Conservation (phyloP, 2,888 invertebrate species). For the Blomia tropicalis region DNA sequence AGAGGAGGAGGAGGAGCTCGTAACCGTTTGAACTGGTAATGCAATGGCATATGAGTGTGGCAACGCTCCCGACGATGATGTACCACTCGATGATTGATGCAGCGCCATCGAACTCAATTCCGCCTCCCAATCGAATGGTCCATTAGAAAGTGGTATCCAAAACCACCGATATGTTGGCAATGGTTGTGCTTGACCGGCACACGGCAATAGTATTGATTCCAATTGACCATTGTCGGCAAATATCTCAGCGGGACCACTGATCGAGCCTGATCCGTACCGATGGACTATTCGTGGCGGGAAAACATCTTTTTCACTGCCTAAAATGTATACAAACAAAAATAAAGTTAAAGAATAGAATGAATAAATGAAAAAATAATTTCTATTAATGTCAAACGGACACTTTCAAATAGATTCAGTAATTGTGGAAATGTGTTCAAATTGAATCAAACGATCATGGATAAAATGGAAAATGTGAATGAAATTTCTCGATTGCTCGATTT, state of each 20-base stretch:
- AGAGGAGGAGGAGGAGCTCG: background rate
- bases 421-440: background rate
- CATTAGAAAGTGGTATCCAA: background rate
- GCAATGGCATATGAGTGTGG: background rate
- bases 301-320: slow-evolving; percentile 13
- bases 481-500: too few species aligned
- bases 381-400: background rate
- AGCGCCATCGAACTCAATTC: background rate
- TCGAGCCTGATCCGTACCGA: background rate
- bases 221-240: slow-evolving; percentile 11
- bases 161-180: slow-evolving; percentile 18
- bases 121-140: slow-evolving; percentile 4
- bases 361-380: background rate
- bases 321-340: background rate
- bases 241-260: slow-evolving; percentile 8
- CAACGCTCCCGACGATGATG: background rate
- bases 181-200: slow-evolving; percentile 17
- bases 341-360: background rate
- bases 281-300: slow-evolving; percentile 17
- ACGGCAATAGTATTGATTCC: slow-evolving; percentile 16
- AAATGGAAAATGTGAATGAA: too few species aligned
- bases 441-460: slow-evolving; percentile 10
- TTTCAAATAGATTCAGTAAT: too few species aligned
- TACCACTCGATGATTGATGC: background rate
- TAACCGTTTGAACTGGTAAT: slow-evolving; percentile 2